Base-by-base conservation (phyloP, 2,797 vertebrate species). In the Notolepis coatsorum region DNA sequence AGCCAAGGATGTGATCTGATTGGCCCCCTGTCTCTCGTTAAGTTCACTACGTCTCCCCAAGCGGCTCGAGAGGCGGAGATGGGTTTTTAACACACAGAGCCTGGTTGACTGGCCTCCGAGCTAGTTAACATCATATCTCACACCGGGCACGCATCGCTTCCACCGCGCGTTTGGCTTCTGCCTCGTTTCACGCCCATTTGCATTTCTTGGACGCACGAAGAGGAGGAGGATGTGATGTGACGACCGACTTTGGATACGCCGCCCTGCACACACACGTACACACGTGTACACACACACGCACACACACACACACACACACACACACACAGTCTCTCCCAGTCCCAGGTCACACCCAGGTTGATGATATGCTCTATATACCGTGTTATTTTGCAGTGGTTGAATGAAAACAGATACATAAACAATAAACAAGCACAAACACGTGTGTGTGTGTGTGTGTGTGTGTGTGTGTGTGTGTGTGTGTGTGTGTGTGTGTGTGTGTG, bases 121-220 rank as follows among this genome's bases (percentile, higher is more conserved):
- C 49, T 10, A 24, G 2, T 38, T 57, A 4, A 48, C 53, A 71
- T 69, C 43, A 60, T 35, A 56, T 72, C 79, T 75, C 77, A 71
- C 65, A 50, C 23, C 49, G 31, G 35, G 9, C 15, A 49, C 24
- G 33, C 12, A 43, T n/a, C 20, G 38, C 12, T 48, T 59, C 28
- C 9, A 15, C n/a, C 15, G 17, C 41, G 21, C 7, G n/a, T n/a
- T n/a, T n/a, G n/a, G n/a, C n/a, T n/a, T n/a, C n/a, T n/a, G n/a
- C n/a, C n/a, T n/a, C n/a, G n/a, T n/a, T n/a, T n/a, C n/a, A n/a
- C n/a, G n/a, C n/a, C n/a, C n/a, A n/a, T n/a, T n/a, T n/a, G n/a
- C n/a, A n/a, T n/a, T n/a, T n/a, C n/a, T n/a, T n/a, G n/a, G n/a
- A n/a, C n/a, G n/a, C n/a, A n/a, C n/a, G n/a, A n/a, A n/a, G n/a